Evolutionary conservation across 2,797 vertebrate genomes (phyloP).

Genomic region (Phataginus tricuspis): DNA sequence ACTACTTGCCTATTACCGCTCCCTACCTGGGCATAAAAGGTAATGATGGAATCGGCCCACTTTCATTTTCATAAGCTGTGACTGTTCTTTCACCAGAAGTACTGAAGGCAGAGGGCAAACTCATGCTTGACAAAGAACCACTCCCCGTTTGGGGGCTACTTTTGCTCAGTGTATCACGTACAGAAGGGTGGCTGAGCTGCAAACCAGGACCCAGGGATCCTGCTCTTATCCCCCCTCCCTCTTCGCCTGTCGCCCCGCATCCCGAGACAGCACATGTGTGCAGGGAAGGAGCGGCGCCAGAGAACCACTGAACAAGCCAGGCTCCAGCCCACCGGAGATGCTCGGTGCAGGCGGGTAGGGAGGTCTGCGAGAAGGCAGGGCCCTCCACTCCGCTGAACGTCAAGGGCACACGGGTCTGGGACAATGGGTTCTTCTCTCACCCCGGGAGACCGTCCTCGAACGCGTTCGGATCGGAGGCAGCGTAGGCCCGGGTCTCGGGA

Average conservation of each 20-base stretch:
- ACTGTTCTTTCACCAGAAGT: not conserved
- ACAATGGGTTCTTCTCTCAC: too few relatives aligned
- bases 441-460: not conserved
- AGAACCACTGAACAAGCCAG: not conserved
- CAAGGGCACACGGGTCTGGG: not conserved
- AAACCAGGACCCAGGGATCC: not conserved
- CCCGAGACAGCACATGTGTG: not conserved
- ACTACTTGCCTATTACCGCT: too few relatives aligned
- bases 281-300: not conserved
- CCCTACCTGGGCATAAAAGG: not conserved
- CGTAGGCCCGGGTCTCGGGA: not conserved
- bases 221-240: fast-evolving
- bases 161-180: not conserved
- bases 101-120: not conserved
- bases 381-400: not conserved
- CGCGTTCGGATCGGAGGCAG: not conserved
- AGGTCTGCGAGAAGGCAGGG: fast-evolving
- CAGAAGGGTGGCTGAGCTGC: not conserved
- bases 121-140: not conserved
- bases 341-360: too few relatives aligned
- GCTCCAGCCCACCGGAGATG: not conserved
- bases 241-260: fast-evolving
- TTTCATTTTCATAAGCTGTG: not conserved
- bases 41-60: not conserved
- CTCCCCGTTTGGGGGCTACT: not conserved